Evolutionary conservation across 2,888 invertebrate genomes (phyloP).

Genomic region (Junonia oenone): DNA sequence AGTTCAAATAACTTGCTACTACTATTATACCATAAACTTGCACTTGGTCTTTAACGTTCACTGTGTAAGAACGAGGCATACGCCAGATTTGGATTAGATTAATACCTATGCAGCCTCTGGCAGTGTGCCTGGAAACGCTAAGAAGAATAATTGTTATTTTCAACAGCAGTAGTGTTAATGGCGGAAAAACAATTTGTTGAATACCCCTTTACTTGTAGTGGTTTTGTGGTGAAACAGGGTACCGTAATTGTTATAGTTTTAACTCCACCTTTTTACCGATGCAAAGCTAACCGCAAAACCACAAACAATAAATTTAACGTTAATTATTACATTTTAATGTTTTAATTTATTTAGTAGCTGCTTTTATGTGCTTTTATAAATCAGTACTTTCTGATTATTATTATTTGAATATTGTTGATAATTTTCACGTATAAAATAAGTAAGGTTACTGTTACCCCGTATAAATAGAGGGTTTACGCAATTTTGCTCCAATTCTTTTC

Average conservation of each 20-base stretch:
- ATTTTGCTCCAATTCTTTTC: not conserved
- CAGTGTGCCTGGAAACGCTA: not conserved
- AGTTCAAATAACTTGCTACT: too few species aligned
- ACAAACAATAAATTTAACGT: slow-evolving; percentile 3
- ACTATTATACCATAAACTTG: too few species aligned
- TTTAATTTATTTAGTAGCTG: too few species aligned
- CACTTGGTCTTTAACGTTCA: not conserved
- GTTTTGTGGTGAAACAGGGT: slow-evolving; percentile 6
- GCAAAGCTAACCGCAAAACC: not conserved
- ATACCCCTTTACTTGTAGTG: not conserved
- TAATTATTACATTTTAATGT: not conserved
- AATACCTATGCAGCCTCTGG: not conserved
- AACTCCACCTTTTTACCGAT: slow-evolving; percentile 3
- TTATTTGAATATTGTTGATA: too few species aligned
- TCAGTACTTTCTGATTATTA: too few species aligned
- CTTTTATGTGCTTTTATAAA: too few species aligned
- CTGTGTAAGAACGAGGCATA: not conserved
- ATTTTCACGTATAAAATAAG: too few species aligned
- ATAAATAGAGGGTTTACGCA: too few species aligned
- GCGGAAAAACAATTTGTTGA: not conserved
- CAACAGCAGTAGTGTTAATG: not conserved
- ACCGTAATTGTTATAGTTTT: slow-evolving; percentile 10
- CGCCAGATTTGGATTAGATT: not conserved
- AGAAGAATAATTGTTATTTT: slow-evolving; percentile 1
- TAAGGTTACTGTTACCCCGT: too few species aligned